Conservation (phyloP, 2,797 vertebrate genomes). For the Moxostoma hubbsi region DNA sequence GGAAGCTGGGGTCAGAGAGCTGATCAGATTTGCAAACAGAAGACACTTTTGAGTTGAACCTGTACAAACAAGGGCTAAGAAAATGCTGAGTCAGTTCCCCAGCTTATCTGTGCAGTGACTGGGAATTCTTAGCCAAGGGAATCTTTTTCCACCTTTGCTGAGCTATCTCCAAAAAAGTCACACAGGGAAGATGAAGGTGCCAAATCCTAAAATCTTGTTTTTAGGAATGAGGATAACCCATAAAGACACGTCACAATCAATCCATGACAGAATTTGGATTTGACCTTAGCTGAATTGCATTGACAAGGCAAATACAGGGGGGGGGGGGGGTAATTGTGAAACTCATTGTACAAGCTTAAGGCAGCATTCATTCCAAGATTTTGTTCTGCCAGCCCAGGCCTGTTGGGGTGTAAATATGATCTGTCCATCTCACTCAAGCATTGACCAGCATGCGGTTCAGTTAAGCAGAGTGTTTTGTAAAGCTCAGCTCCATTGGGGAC, state of each 20-base stretch:
- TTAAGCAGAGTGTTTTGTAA: not conserved
- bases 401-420: constrained; percentile 27
- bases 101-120: constrained; percentile 30
- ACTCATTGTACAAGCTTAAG: not conserved
- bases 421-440: constrained; percentile 18
- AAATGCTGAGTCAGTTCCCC: constrained; percentile 45
- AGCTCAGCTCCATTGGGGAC: not conserved
- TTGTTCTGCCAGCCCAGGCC: constrained; percentile 20
- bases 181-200: not conserved
- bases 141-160: constrained; percentile 20
- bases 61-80: not conserved
- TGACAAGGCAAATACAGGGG: constrained; percentile 9
- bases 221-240: not conserved
- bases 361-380: constrained; percentile 1
- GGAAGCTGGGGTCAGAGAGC: constrained; percentile 29
- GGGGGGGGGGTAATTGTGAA: not conserved
- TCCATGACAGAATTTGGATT: not conserved
- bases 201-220: not conserved
- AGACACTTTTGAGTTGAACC: constrained; percentile 14
- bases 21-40: not conserved
- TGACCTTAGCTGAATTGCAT: not conserved
- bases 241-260: not conserved
- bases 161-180: not conserved
- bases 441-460: constrained; percentile 20
- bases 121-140: constrained; percentile 25